Conservation (phyloP, 2,797 vertebrate genomes). For the Acanthurus tractus region DNA sequence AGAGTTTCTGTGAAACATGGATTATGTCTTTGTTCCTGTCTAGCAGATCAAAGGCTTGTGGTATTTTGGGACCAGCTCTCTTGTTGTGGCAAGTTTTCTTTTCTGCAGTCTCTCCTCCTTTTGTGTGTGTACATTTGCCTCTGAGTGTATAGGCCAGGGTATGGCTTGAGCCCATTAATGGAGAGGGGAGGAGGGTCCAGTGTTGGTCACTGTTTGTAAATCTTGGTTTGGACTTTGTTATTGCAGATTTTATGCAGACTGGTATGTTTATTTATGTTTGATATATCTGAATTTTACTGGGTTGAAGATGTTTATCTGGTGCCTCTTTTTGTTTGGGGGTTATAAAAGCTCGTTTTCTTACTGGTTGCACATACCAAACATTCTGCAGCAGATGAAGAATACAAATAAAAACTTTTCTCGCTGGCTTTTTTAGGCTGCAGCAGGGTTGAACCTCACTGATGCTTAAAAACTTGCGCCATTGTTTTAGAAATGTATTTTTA, state of each 20-base stretch:
- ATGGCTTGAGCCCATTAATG: constrained; percentile 12
- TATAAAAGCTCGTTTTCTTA: constrained; percentile 57
- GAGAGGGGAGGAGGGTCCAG: constrained; percentile 7
- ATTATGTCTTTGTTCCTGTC: constrained; percentile 68
- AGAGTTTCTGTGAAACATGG: constrained; percentile 60
- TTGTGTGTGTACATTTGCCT: constrained; percentile 9
- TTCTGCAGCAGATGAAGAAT: constrained; percentile 42
- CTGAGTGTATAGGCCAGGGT: constrained; percentile 4
- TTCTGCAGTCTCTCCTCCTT: constrained; percentile 40
- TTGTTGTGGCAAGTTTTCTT: constrained; percentile 55
- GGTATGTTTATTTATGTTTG: constrained; percentile 61
- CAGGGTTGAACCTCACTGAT: not conserved
- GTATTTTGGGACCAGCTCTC: constrained; percentile 43
- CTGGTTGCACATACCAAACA: constrained; percentile 57
- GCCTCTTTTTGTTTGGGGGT: constrained; percentile 38
- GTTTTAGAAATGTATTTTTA: not conserved
- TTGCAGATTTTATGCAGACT: constrained; percentile 60
- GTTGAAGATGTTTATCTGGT: constrained; percentile 51
- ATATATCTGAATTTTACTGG: constrained; percentile 51
- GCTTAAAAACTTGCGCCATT: not conserved
- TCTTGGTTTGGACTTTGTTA: constrained; percentile 59
- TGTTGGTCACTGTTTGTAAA: constrained; percentile 68
- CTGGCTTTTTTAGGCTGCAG: constrained; percentile 8
- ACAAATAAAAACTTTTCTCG: constrained; percentile 11
- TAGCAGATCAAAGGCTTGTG: constrained; percentile 55